A percentile compares a stretch with the other conserved stretches of the same genome.
phyloP scores from a whole-genome alignment of 2,797 vertebrate species.

The Chaetodon trifasciatus region DNA sequence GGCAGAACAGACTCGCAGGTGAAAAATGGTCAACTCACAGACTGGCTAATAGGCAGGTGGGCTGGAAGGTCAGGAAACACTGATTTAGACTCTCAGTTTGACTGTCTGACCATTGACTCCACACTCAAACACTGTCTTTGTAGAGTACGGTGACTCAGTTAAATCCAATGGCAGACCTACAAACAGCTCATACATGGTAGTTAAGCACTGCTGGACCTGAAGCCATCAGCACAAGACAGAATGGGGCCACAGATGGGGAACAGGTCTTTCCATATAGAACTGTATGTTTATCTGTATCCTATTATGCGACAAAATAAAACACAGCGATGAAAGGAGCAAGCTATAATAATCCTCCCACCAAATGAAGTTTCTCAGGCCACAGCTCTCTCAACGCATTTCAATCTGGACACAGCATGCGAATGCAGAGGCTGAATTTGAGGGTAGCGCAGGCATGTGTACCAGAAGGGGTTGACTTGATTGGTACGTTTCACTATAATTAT shows the following conservation, averaged over 20 bases:
- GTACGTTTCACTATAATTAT: slow-evolving; percentile 66
- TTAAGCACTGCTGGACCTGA: slow-evolving; percentile 28
- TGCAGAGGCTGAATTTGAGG: slow-evolving; percentile 26
- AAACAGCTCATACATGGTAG: slow-evolving; percentile 24
- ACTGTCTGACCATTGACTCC: slow-evolving; percentile 51
- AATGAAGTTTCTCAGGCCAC: slow-evolving; percentile 20
- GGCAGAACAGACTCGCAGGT: slow-evolving; percentile 43
- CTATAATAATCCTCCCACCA: slow-evolving; percentile 24
- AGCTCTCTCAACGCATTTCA: slow-evolving; percentile 35
- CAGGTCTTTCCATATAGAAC: neutral
- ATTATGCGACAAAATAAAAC: slow-evolving; percentile 22
- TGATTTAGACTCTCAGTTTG: slow-evolving; percentile 51
- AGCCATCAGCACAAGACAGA: slow-evolving; percentile 44
- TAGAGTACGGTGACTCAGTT: slow-evolving; percentile 36
- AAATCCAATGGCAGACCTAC: slow-evolving; percentile 8
- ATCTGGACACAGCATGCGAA: slow-evolving; percentile 17
- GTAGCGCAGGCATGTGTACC: slow-evolving; percentile 26
- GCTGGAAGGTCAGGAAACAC: slow-evolving; percentile 51
- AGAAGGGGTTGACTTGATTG: slow-evolving; percentile 45
- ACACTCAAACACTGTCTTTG: slow-evolving; percentile 30
- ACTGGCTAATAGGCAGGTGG: slow-evolving; percentile 52
- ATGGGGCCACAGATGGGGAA: slow-evolving; percentile 24
- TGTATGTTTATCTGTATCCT: slow-evolving; percentile 3
- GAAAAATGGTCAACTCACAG: slow-evolving; percentile 39
- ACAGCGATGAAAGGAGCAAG: neutral